A percentile compares a stretch with the other conserved stretches of the same genome.
Evolutionary conservation across 2,797 vertebrate species (phyloP).

Genomic region (Pantherophis alleghaniensis): DNA sequence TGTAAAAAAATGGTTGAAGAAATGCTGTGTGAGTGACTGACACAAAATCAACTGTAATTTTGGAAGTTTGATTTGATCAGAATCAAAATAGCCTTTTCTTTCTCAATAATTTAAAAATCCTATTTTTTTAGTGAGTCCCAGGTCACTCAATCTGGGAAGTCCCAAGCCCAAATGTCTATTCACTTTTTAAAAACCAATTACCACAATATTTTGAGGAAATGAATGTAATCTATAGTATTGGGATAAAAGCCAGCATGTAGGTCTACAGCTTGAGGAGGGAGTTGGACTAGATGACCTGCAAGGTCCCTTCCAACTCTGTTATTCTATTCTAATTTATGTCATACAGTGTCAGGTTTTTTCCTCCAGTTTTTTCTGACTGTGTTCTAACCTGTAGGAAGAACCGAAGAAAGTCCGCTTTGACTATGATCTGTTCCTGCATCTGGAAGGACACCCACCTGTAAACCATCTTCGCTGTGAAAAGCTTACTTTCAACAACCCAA

Average conservation of each 20-base stretch:
- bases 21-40: not conserved
- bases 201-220: not conserved
- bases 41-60: not conserved
- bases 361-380: conserved; percentile 46
- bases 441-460: conserved; percentile 97
- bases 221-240: not conserved
- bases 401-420: conserved; percentile 99
- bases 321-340: not conserved
- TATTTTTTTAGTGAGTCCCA: not conserved
- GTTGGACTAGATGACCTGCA: no score
- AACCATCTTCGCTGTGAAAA: conserved; percentile 99
- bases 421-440: conserved; percentile 98
- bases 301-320: no score
- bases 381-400: conserved; percentile 85
- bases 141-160: not conserved
- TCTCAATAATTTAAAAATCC: not conserved
- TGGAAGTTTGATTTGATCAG: not conserved
- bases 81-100: not conserved
- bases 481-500: conserved; percentile 98
- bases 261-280: no score
- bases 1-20: not conserved
- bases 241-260: conserved; percentile 28
- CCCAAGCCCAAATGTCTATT: not conserved
- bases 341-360: conserved; percentile 49
- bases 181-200: not conserved